Evolutionary conservation across 2,113 vertebrate species (phyloP).

Genomic region (Cnemophilus loriae): DNA sequence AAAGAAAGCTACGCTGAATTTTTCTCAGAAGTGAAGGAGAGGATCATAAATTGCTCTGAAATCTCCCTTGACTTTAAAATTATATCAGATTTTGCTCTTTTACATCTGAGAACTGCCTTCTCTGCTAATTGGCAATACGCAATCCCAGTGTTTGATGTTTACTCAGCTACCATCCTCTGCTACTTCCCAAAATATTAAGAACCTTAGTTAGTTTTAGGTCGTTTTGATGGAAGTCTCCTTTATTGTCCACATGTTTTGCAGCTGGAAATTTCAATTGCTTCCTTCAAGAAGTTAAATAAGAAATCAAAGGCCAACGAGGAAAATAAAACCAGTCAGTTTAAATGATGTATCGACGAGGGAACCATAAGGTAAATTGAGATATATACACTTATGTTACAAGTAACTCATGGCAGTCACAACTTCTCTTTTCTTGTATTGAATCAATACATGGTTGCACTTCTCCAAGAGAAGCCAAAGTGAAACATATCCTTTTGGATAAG

Average conservation of each 20-base stretch:
- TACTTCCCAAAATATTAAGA: background rate
- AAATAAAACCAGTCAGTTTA: slow-evolving; percentile 46
- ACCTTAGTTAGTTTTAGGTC: background rate
- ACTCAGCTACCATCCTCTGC: background rate
- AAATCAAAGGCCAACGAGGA: slow-evolving; percentile 34
- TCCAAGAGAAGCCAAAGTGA: background rate
- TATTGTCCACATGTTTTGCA: background rate
- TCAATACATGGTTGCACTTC: background rate
- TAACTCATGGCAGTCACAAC: background rate
- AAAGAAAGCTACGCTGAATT: background rate
- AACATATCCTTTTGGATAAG: background rate
- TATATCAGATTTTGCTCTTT: background rate
- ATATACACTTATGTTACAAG: background rate
- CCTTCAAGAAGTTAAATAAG: slow-evolving; percentile 37
- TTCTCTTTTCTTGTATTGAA: background rate
- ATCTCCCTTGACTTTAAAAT: background rate
- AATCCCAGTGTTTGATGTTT: background rate
- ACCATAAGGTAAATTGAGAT: slow-evolving; percentile 40
- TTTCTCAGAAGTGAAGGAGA: background rate
- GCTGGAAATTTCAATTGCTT: background rate
- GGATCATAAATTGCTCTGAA: background rate
- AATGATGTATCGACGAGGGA: slow-evolving; percentile 32
- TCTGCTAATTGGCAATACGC: background rate
- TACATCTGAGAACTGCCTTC: background rate
- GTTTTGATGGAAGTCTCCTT: background rate